Evolutionary conservation across 2,113 vertebrate species (phyloP), one percentile per base, ranked within the genome.

Genomic region (Rhegmatorhina hoffmannsi): DNA sequence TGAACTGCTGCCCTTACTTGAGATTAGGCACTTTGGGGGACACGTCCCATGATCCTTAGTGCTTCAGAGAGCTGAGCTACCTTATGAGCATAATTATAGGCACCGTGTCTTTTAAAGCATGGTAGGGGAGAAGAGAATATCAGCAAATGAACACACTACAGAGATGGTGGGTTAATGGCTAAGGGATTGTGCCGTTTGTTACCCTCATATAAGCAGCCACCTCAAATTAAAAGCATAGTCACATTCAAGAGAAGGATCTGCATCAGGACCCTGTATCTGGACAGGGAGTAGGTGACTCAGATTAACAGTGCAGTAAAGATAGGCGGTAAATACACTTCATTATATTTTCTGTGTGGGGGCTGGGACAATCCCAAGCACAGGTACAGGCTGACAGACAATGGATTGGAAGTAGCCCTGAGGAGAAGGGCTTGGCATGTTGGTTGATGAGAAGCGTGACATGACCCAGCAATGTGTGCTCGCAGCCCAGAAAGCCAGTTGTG

Each of bases 341-440:
- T 46, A 69, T 29, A 49, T 74, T 81, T 87, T 69, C 69, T 1
- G 3, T 11, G 18, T 28, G 14, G 23, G 17, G 8, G 14, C 3
- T 0, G 0, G 40, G 31, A 40, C 8, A 75, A 13, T 47, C 34
- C 5, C n/a, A 24, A 28, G n/a, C 21, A 28, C 17, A 79, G n/a
- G 47, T 24, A 16, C 20, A 73, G n/a, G 17, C 29, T 52, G 28
- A 6, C 29, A 23, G 75, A 49, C 34, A 75, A 91, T 4, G 47
- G 49, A 55, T 19, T 55, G 21, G 86, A 70, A 70, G 5, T 18
- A 77, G 31, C 34, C 63, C 63, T 28, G 40, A 69, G 70, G 17
- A 49, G 23, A 29, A 59, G 23, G 10, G 34, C 20, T 20, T 60
- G 38, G n/a, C n/a, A 14, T 73, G 29, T 14, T 55, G 68, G 40